Evolutionary conservation across 2,888 invertebrate genomes (phyloP).

Genomic region (Deladenus siricidicola): DNA sequence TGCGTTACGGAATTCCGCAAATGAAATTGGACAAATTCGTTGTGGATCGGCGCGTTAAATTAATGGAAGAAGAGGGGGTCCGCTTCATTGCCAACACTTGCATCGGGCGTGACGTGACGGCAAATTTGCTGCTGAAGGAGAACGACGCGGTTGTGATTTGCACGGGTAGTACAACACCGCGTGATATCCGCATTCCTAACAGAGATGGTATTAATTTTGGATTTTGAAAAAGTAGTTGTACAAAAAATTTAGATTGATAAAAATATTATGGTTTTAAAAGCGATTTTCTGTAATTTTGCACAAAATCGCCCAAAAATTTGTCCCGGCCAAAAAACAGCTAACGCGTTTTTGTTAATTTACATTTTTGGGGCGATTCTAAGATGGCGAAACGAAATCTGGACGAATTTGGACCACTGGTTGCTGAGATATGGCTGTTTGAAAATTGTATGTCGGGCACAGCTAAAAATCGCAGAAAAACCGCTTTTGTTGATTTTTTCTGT

Average conservation of each 20-base stretch:
- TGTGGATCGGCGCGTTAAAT: conserved; percentile 75
- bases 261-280: too few relatives aligned
- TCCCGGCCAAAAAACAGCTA: too few relatives aligned
- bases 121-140: conserved; percentile 59
- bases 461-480: too few relatives aligned
- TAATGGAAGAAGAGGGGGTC: conserved; percentile 81
- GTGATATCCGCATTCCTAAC: conserved; percentile 63
- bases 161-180: conserved; percentile 65
- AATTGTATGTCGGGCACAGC: too few relatives aligned
- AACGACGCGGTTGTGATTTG: conserved; percentile 80
- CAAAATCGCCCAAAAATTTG: too few relatives aligned
- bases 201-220: conserved; percentile 61
- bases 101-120: conserved; percentile 81
- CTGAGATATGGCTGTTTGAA: too few relatives aligned
- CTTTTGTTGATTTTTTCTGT: too few relatives aligned
- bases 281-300: too few relatives aligned
- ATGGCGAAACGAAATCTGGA: too few relatives aligned
- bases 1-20: conserved; percentile 95
- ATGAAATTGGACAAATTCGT: conserved; percentile 86
- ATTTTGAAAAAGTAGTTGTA: background rate
- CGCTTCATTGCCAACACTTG: conserved; percentile 78
- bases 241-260: background rate
- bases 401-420: too few relatives aligned
- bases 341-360: too few relatives aligned
- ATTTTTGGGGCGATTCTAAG: too few relatives aligned